A percentile compares a stretch with the other conserved stretches of the same genome.
phyloP scores from a whole-genome alignment of 2,797 vertebrate genomes.

The Microchirus variegatus region DNA sequence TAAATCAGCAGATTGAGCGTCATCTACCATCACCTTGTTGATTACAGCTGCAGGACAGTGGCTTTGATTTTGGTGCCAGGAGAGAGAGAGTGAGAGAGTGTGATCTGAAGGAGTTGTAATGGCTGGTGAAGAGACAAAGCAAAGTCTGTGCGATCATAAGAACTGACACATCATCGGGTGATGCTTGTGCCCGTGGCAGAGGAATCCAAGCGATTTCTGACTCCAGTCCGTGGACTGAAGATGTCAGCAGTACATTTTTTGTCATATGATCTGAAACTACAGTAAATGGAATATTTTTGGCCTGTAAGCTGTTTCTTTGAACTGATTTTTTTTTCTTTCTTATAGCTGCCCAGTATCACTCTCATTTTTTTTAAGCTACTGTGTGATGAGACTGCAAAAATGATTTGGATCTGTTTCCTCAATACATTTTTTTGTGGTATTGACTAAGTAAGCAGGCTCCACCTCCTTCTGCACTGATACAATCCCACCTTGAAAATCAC shows the following conservation, averaged over 20 bases:
- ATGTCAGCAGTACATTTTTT: background rate
- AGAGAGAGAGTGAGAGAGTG: slow-evolving; percentile 3
- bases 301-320: background rate
- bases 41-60: background rate
- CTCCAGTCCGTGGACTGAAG: background rate
- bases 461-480: too few relatives aligned
- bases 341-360: background rate
- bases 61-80: slow-evolving; percentile 1
- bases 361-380: too few relatives aligned
- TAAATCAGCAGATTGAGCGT: slow-evolving; percentile 11
- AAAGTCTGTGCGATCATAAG: slow-evolving; percentile 19
- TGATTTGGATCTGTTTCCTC: too few relatives aligned
- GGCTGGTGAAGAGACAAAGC: slow-evolving; percentile 8
- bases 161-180: slow-evolving; percentile 6
- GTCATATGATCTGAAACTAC: background rate
- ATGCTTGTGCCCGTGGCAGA: slow-evolving; percentile 6
- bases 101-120: slow-evolving; percentile 10
- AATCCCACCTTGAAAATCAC: too few relatives aligned
- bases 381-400: too few relatives aligned
- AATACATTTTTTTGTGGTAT: too few relatives aligned
- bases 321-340: too few relatives aligned
- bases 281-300: background rate
- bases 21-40: background rate
- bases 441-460: too few relatives aligned
- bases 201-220: background rate